A percentile compares a stretch with the other conserved stretches of the same genome.
phyloP scores from a whole-genome alignment of 1,140 invertebrate species.

The Diprion similis region DNA sequence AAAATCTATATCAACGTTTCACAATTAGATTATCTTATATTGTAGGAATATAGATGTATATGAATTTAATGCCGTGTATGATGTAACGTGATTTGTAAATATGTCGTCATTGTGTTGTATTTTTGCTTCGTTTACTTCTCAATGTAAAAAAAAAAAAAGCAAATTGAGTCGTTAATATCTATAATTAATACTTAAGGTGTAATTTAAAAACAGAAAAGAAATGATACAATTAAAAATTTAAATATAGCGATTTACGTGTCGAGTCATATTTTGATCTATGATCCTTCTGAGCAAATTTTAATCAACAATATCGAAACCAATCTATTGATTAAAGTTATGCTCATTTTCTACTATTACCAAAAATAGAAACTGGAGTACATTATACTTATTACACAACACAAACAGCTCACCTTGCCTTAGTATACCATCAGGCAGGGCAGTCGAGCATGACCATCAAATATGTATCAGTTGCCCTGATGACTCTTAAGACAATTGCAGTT shows the following conservation, averaged over 20 bases:
- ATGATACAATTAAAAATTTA: conserved; percentile 38
- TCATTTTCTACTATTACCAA: too few relatives aligned
- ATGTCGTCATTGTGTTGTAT: conserved; percentile 49
- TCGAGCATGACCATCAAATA: too few relatives aligned
- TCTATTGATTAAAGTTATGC: too few relatives aligned
- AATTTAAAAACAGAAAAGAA: conserved; percentile 30
- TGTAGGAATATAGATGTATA: conserved; percentile 44
- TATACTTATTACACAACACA: too few relatives aligned
- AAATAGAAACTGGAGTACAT: too few relatives aligned
- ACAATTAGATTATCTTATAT: conserved; percentile 30
- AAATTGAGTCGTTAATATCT: not conserved
- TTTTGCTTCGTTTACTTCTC: conserved; percentile 56
- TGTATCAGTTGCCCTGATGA: too few relatives aligned
- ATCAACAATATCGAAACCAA: too few relatives aligned
- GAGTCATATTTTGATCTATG: conserved; percentile 27
- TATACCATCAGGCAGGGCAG: too few relatives aligned
- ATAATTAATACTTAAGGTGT: too few relatives aligned
- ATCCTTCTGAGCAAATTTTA: conserved; percentile 18
- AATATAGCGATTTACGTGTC: conserved; percentile 46
- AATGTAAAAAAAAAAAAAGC: conserved; percentile 48
- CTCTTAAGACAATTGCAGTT: too few relatives aligned
- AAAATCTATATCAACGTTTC: conserved; percentile 40
- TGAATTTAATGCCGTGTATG: conserved; percentile 48
- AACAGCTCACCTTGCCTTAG: too few relatives aligned
- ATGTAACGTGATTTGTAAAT: conserved; percentile 58